Evolutionary conservation across 2,797 vertebrate species (phyloP).

Genomic region (Alauda arvensis): DNA sequence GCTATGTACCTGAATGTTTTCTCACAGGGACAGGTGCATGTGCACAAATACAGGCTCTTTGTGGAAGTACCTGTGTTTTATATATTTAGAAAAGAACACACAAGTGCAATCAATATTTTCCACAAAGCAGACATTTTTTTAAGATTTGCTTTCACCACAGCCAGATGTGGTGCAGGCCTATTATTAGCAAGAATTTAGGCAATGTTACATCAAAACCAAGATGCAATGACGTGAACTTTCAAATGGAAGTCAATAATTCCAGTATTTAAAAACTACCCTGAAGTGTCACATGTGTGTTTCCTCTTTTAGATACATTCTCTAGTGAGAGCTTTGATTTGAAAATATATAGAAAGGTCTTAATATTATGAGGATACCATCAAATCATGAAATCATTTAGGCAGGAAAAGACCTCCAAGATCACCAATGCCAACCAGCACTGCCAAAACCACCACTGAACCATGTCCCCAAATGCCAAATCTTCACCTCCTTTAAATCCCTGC

Average conservation of each 20-base stretch:
- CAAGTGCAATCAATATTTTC: background rate
- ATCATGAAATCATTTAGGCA: background rate
- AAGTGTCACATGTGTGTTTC: background rate
- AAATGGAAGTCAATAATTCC: background rate
- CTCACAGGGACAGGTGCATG: background rate
- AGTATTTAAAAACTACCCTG: background rate
- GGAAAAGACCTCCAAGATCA: background rate
- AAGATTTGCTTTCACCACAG: background rate
- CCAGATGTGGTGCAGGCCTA: background rate
- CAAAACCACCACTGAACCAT: background rate
- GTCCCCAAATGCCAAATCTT: background rate
- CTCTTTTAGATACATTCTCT: background rate
- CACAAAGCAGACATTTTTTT: background rate
- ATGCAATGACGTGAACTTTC: background rate
- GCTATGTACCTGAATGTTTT: background rate
- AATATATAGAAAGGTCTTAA: background rate
- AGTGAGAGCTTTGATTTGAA: background rate
- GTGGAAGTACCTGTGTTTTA: background rate
- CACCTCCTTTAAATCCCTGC: background rate
- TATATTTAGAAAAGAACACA: background rate
- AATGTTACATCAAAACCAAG: background rate
- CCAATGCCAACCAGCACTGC: background rate
- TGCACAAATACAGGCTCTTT: background rate
- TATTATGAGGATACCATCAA: background rate
- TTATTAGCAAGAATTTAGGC: background rate